A percentile compares a stretch with the other conserved stretches of the same genome.
Evolutionary conservation across 2,797 vertebrate species (phyloP).

Genomic region (Falco rusticolus): DNA sequence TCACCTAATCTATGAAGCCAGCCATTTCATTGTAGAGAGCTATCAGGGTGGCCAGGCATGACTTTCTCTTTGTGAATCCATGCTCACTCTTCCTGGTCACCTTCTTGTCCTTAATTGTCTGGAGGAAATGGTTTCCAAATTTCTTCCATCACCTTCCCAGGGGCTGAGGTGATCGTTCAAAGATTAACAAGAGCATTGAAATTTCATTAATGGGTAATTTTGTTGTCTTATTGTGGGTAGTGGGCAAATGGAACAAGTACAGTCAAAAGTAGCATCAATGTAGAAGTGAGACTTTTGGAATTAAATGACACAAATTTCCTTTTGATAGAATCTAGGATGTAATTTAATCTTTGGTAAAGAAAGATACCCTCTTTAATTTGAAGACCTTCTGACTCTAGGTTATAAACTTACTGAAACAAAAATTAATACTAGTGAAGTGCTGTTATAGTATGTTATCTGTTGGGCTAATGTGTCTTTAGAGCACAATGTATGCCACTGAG

Average conservation of each 20-base stretch:
- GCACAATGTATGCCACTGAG: too few species aligned
- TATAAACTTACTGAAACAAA: background rate
- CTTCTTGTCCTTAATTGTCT: background rate
- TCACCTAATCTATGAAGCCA: background rate
- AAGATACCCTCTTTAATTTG: background rate
- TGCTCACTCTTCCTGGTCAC: background rate
- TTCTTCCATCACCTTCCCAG: background rate
- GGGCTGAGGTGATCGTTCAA: fast-evolving
- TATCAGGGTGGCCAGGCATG: background rate
- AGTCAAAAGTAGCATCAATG: background rate
- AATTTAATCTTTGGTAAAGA: background rate
- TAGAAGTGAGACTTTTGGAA: background rate
- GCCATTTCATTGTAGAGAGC: background rate
- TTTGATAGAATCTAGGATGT: background rate
- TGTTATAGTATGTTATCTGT: background rate
- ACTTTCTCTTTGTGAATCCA: background rate
- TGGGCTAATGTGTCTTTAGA: background rate
- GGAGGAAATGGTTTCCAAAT: background rate
- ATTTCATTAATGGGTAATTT: background rate
- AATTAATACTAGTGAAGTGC: background rate
- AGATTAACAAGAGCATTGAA: background rate
- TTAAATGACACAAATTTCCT: background rate
- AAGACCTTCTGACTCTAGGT: background rate
- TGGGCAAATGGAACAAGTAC: background rate
- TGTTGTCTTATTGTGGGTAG: background rate